Base-by-base conservation (phyloP, 2,797 vertebrate species). In the Bryconaethiops microstoma region DNA sequence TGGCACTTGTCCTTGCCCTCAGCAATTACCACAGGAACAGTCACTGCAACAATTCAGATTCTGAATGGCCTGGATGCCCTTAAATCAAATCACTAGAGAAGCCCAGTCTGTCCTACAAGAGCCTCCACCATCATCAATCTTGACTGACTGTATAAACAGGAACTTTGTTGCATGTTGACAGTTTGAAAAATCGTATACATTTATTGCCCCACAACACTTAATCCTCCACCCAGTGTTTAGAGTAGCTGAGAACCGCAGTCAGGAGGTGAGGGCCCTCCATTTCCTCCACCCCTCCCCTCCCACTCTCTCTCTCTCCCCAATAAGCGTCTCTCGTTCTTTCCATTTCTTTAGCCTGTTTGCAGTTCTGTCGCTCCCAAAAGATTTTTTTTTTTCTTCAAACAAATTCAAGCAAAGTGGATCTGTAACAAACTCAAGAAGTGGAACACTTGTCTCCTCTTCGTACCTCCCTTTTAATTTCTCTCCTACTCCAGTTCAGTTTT, bases 131-230 rank as follows among this genome's bases (percentile, higher is more conserved):
- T 82, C 79, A 93, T 92, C 83, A 82, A 82, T 92, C 91, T 89
- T 74, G 9, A 42, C 75, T 25, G 64, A 83, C 83, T 74, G 65
- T 79, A 89, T 93, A 94, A 93, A 94, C 92, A 94, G 91, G 91
- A 92, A 92, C 88, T 89, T 87, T 88, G 91, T 85, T 76, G 59
- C 82, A 88, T 86, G 88, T 88, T 90, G 90, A 91, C 88, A 89
- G 89, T 84, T 88, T 88, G 84, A 90, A 86, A 84, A 77, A 87
- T 75, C 86, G 80, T 92, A 90, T 76, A 92, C 89, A 89, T 81
- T 80, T 86, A 87, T 89, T 80, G 81, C 81, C 55, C 82, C 79
- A 48, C 80, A 86, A 76, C 79, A 82, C 89, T 89, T 89, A 87
- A 90, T 86, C 86, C 88, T 86, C 83, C 82, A 84, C 83, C 35